Percentiles rank a stretch among this genome's conserved stretches.
Conservation (phyloP, 1,140 invertebrate species). For the Oedothorax gibbosus region DNA sequence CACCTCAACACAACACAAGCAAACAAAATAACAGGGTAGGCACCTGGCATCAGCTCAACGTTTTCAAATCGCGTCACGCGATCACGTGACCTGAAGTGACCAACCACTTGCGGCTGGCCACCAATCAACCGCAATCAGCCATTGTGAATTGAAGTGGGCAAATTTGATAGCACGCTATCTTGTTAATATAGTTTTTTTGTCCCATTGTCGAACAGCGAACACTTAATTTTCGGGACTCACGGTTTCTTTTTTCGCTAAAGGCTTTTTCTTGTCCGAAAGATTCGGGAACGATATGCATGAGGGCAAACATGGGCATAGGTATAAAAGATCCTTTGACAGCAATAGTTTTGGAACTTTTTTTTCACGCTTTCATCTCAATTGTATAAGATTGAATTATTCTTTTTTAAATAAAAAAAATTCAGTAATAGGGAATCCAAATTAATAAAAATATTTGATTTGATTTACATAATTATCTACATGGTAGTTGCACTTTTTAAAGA, state of each 20-base stretch:
- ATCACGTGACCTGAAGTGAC: slow-evolving; percentile 41
- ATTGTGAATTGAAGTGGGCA: slow-evolving; percentile 21
- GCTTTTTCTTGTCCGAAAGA: slow-evolving; percentile 40
- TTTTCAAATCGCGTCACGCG: slow-evolving; percentile 30
- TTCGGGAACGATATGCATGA: no score
- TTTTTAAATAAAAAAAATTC: no score
- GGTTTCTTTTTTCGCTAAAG: slow-evolving; percentile 28
- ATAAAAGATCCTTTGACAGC: neutral
- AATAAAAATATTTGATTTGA: no score
- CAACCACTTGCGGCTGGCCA: slow-evolving; percentile 16
- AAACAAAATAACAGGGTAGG: slow-evolving; percentile 41
- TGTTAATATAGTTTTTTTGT: neutral
- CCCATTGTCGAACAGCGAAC: slow-evolving; percentile 27
- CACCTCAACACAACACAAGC: neutral
- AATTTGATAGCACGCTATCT: slow-evolving; percentile 33
- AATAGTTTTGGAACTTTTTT: neutral
- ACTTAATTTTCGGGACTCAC: slow-evolving; percentile 26
- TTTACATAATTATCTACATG: no score
- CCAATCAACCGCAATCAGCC: slow-evolving; percentile 25
- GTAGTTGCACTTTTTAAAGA: no score
- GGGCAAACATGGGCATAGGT: neutral
- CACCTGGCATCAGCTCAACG: slow-evolving; percentile 27
- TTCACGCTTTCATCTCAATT: neutral
- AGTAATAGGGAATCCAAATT: no score
- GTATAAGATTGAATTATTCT: no score